phyloP scores from a whole-genome alignment of 92 coral and sea anemone species.

The Desmophyllum pertusum region DNA sequence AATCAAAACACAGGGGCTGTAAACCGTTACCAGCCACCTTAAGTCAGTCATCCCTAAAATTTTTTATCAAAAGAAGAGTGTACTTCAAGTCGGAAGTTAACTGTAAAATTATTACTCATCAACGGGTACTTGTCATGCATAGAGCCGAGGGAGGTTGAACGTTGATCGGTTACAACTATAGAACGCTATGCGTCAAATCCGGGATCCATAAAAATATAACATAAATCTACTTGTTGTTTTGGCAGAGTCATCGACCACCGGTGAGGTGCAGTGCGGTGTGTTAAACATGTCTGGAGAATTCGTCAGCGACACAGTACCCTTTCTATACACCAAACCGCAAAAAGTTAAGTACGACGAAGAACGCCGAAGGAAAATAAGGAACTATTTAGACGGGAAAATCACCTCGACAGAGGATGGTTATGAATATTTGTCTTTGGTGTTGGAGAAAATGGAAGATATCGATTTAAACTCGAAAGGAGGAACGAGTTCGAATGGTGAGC shows the following conservation, averaged over 20 bases:
- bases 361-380: background rate
- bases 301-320: background rate
- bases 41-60: no score
- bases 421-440: background rate
- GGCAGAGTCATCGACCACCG: background rate
- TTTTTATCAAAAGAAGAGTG: no score
- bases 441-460: background rate
- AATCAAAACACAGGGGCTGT: no score
- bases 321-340: background rate
- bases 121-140: background rate
- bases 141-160: background rate
- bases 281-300: background rate
- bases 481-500: background rate
- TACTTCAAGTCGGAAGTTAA: no score
- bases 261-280: background rate
- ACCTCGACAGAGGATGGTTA: background rate
- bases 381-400: background rate
- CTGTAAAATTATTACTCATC: no score
- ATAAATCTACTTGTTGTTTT: background rate
- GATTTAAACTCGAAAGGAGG: constrained; percentile 1
- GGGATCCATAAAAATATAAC: background rate
- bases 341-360: background rate
- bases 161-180: background rate
- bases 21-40: no score
- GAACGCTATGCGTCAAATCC: background rate